Evolutionary conservation across 2,113 vertebrate species (phyloP), one percentile per base, ranked within the genome.

Genomic region (Chauna torquata): DNA sequence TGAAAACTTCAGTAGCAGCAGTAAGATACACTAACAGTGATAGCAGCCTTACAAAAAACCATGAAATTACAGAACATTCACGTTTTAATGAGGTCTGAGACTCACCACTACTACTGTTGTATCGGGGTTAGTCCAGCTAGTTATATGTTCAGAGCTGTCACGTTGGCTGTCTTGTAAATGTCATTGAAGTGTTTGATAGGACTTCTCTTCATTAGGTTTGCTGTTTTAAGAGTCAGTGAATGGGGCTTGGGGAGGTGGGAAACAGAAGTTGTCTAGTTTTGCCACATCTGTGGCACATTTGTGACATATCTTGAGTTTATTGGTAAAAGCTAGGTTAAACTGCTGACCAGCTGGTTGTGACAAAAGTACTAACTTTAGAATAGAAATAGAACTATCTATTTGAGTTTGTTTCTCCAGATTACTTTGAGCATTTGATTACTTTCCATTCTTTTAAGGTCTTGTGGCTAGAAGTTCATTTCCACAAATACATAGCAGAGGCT

Each of bases 301-400:
- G 47, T 70, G 55, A 34, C 64, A 66, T 27, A 78, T 70, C 38
- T 27, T 87, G 74, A 76, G 44, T 92, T 79, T 59, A 17, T 24
- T 72, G 54, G 61, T 40, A 87, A 91, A 92, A 79, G n/a, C 42
- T 88, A 42, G 27, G 5, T 8, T 52, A 2, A 92, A 65, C 32
- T 82, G 28, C 27, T 9, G 2, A 16, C 47, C 57, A 76, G 52
- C 28, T 85, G 69, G 25, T 71, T 25, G 16, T 61, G 36, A 64
- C 93, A 95, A 91, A 96, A 92, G 47, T 72, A 52, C 5, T 24
- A 12, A 16, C 57, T 92, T 79, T 68, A 65, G 52, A 91, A 85
- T 49, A 88, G 62, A 90, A 91, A 36, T 27, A 84, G 49, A 87
- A 49, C 34, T 64, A 49, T 59, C 32, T 89, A 1, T 55, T 28